Conservation (phyloP, 2,888 invertebrate species). For the Ichneumoninae sp. region DNA sequence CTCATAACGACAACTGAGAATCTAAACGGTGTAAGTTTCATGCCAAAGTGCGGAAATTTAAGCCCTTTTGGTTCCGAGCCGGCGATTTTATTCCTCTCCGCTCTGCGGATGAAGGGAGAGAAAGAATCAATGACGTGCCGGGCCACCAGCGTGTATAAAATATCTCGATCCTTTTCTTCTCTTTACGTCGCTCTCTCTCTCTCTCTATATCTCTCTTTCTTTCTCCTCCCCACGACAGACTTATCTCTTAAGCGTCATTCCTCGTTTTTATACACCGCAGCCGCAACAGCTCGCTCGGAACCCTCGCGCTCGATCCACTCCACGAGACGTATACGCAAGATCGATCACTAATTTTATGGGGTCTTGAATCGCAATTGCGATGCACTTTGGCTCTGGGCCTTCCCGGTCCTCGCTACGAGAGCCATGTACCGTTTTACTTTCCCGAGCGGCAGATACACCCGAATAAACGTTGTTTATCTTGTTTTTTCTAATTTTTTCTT, state of each 20-base stretch:
- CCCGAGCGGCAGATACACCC: not conserved
- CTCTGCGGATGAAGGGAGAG: constrained; percentile 34
- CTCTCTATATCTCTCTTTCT: not conserved
- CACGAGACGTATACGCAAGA: constrained; percentile 47
- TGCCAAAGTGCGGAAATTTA: too few relatives aligned
- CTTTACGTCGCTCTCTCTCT: not conserved
- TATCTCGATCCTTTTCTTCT: constrained; percentile 26
- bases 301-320: constrained; percentile 26
- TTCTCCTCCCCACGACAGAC: constrained; percentile 3
- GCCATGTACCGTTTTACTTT: constrained; percentile 18
- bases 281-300: not conserved
- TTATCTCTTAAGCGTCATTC: constrained; percentile 40
- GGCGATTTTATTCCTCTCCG: constrained; percentile 15
- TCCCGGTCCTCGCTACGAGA: not conserved
- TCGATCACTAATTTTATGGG: constrained; percentile 57
- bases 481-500: not conserved
- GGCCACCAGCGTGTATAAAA: constrained; percentile 57
- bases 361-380: constrained; percentile 44
- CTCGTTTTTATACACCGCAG: constrained; percentile 38
- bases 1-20: constrained; percentile 26
- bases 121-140: constrained; percentile 57
- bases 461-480: not conserved
- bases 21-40: too few relatives aligned
- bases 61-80: too few relatives aligned
- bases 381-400: constrained; percentile 25